phyloP scores from a whole-genome alignment of 1,140 invertebrate genomes.

The Formica exsecta region DNA sequence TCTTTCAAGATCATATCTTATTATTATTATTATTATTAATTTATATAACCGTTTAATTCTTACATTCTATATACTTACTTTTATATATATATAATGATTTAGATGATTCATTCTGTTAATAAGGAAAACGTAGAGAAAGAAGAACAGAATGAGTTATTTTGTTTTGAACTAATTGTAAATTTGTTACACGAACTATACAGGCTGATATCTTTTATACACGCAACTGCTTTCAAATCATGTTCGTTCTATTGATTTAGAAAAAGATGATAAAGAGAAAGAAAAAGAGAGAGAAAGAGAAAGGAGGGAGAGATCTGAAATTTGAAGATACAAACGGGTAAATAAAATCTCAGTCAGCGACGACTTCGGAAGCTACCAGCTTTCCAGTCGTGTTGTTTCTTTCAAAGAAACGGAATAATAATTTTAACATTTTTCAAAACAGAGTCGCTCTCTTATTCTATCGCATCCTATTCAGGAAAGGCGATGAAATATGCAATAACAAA shows the following conservation, averaged over 20 bases:
- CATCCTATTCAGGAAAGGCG: background rate
- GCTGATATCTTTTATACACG: constrained; percentile 50
- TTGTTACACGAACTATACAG: constrained; percentile 37
- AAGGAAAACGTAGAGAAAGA: background rate
- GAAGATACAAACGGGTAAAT: constrained; percentile 60
- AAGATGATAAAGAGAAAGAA: background rate
- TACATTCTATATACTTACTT: background rate
- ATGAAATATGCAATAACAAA: constrained; percentile 52
- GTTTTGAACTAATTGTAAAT: constrained; percentile 17
- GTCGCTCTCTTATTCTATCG: constrained; percentile 52
- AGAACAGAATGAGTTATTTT: constrained; percentile 23
- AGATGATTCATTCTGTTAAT: background rate
- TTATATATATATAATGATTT: background rate
- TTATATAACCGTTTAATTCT: background rate
- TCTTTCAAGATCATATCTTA: background rate
- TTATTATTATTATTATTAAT: constrained; percentile 15
- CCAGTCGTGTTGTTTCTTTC: constrained; percentile 43
- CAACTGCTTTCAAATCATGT: constrained; percentile 54
- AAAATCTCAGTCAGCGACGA: constrained; percentile 36
- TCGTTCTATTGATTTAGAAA: constrained; percentile 55
- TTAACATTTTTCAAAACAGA: constrained; percentile 59
- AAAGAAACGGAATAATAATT: constrained; percentile 49
- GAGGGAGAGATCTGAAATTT: constrained; percentile 17
- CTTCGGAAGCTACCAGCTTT: constrained; percentile 29
- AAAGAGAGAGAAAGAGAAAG: constrained; percentile 6